Evolutionary conservation across 2,888 invertebrate species (phyloP), one percentile per base, ranked within the genome.

Genomic region (Melanargia galathea): DNA sequence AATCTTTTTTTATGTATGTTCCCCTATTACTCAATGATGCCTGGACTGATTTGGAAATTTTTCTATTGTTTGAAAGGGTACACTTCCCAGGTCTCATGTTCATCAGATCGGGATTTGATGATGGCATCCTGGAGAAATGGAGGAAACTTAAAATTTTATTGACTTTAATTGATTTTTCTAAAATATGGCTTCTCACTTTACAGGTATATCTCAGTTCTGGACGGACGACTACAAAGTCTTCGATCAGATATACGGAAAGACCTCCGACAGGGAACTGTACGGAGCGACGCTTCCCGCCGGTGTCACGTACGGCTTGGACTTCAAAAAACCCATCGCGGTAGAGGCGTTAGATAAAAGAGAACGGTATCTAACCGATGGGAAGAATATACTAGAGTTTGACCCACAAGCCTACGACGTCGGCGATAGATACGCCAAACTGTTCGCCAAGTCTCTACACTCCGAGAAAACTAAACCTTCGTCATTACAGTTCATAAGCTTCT

Each of bases 181-280:
- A n/a, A n/a, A n/a, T n/a, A n/a, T n/a, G n/a, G n/a, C n/a, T n/a
- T n/a, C n/a, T n/a, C n/a, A n/a, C n/a, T n/a, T 84, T 80, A 0
- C 80, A 89, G 89, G 83, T 61, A 75, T 86, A 6, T 77, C 84
- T 22, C 82, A 88, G 72, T 89, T 87, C 71, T 90, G 87, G 90
- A 81, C 84, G 1, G 89, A 90, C 40, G 88, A 90, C 68, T 85
- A 82, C 72, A 91, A 87, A 68, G 76, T 84, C 1, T 87, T 90
- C 67, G 86, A 87, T 48, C 84, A 89, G 69, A 74, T 90, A 4
- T 91, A 90, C 67, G 89, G 88, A 0, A 88, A 81, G 71, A 90
- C 90, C 2, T 90, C 90, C 0, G 90, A 91, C 68, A 86, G 77
- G 62, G 82, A 90, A 0, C 75, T 90, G 0, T 91, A 84, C 43